Evolutionary conservation across 2,797 vertebrate species (phyloP), one percentile per base, ranked within the genome.

Genomic region (Smutsia gigantea): DNA sequence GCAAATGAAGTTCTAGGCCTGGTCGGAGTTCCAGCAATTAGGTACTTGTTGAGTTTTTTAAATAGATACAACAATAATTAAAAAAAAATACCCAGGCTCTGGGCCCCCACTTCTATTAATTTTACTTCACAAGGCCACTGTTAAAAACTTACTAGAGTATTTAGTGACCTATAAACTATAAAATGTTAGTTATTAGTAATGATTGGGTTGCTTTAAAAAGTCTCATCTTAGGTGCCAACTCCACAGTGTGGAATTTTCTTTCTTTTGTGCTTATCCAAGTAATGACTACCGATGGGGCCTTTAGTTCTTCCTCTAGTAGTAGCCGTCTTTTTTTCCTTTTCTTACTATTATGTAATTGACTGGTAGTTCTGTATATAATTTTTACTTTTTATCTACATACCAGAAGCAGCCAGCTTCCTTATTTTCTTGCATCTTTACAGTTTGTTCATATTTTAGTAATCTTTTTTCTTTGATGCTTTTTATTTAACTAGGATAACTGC

Each of bases 381-480:
- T 95, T 81, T 87, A 83, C 8, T 21, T 90, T 84, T 79, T 57
- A 4, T 59, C n/a, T 79, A 14, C 8, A 13, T 92, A 64, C 8
- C 82, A 88, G 82, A 66, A 66, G 42, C 90, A 92, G 11, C 12
- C 31, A 55, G 0, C 19, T 57, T 90, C 46, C 90, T 49, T 89
- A 75, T 19, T 90, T 89, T 95, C 21, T 91, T 75, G 19, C 21
- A 57, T 81, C 7, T 7, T 84, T 86, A 68, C 0, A 82, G 69
- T 64, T 85, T 86, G 51, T 83, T 93, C 21, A 87, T 57, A 66
- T 93, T 90, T 87, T 72, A 82, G 31, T 79, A 46, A 31, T 74
- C n/a, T 51, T 69, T 87, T 88, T 71, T 29, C 64, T 87, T 77
- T 57, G 18, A 71, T 94, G 18, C 91, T 97, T 95, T 39, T 78